These are phyloP conservation scores for Eudemis profundana DNA, from an alignment of 2,888 invertebrate genomes.

Conservation along the genomic window DNA sequence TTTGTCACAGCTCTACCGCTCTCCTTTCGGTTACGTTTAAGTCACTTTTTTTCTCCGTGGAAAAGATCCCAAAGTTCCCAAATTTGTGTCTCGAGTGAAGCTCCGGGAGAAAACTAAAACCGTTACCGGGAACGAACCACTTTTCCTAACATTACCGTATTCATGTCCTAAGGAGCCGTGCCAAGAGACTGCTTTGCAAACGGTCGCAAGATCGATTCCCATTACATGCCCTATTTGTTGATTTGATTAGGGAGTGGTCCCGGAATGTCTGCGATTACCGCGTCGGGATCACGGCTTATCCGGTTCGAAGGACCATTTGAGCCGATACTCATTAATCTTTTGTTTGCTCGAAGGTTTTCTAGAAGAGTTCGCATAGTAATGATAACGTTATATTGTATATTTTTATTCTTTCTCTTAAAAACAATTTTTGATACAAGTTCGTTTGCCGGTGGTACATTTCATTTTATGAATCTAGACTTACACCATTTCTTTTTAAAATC, in stretches of 20 bases:
- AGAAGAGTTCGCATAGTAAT: background rate
- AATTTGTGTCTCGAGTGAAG: too few relatives aligned
- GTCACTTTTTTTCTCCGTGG: too few relatives aligned
- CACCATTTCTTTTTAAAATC: too few relatives aligned
- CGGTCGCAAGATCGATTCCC: constrained; percentile 24
- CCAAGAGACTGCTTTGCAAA: constrained; percentile 30
- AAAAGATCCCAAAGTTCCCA: too few relatives aligned
- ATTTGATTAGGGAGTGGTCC: constrained; percentile 30
- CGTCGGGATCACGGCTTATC: constrained; percentile 8
- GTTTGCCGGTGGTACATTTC: too few relatives aligned
- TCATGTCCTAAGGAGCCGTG: constrained; percentile 13
- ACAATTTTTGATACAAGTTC: too few relatives aligned
- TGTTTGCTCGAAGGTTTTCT: constrained; percentile 3
- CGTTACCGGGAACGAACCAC: background rate
- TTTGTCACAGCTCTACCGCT: too few relatives aligned
- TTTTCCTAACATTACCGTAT: background rate
- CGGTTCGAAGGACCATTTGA: constrained; percentile 10
- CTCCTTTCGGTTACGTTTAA: too few relatives aligned
- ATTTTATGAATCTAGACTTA: too few relatives aligned
- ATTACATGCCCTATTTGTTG: constrained; percentile 34
- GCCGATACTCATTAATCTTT: constrained; percentile 9
- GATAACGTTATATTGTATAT: background rate
- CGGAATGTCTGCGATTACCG: constrained; percentile 24
- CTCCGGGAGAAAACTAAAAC: too few relatives aligned
- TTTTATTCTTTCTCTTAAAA: too few relatives aligned